phyloP scores from a whole-genome alignment of 2,113 vertebrate species.

The Empidonax traillii region DNA sequence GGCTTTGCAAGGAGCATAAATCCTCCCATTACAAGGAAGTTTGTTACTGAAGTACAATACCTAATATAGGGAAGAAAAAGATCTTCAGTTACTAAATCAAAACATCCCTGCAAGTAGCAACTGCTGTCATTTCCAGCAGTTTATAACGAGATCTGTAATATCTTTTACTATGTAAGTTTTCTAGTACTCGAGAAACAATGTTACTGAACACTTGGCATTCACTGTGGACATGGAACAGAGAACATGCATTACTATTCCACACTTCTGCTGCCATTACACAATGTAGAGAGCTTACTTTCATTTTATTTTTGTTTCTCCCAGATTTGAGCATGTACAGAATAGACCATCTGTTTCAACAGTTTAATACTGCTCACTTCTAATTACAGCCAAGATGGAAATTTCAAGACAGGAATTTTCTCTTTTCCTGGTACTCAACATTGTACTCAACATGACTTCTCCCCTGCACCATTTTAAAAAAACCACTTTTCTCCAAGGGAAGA shows the following conservation, averaged over 20 bases:
- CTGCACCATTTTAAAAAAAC: not conserved
- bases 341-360: not conserved
- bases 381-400: not conserved
- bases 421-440: not conserved
- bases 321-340: not conserved
- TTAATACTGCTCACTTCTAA: not conserved
- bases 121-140: not conserved
- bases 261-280: not conserved
- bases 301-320: not conserved
- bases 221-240: not conserved
- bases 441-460: not conserved
- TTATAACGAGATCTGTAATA: not conserved
- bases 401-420: not conserved
- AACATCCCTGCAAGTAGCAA: not conserved
- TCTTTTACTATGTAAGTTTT: not conserved
- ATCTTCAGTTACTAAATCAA: not conserved
- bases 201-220: not conserved
- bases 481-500: not conserved
- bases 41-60: slow-evolving; percentile 84
- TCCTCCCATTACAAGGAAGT: slow-evolving; percentile 94
- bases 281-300: not conserved
- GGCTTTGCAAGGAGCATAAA: slow-evolving; percentile 88
- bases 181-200: not conserved
- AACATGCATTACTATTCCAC: not conserved
- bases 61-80: slow-evolving; percentile 62